Evolutionary conservation across 2,888 invertebrate genomes (phyloP).

Genomic region (Coenonympha arcania): DNA sequence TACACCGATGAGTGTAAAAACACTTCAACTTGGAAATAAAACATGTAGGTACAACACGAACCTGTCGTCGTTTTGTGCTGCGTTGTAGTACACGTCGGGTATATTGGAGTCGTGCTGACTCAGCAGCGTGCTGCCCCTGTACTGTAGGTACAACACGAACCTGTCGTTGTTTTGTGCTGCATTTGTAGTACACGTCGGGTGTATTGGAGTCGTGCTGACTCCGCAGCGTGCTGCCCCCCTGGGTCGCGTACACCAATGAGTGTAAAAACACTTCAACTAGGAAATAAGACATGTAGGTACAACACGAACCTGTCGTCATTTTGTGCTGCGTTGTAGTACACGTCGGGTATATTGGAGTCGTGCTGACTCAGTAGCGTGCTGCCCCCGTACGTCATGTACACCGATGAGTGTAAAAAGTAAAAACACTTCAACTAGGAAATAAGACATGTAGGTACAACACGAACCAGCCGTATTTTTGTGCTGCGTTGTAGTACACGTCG

Average conservation of each 20-base stretch:
- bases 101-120: slow-evolving; percentile 65
- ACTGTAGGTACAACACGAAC: no score
- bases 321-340: neutral
- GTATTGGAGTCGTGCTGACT: slow-evolving; percentile 64
- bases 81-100: slow-evolving; percentile 65
- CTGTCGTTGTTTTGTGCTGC: slow-evolving; percentile 58
- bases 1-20: no score
- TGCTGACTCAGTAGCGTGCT: no score
- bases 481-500: slow-evolving; percentile 64
- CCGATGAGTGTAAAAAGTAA: no score
- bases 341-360: no score
- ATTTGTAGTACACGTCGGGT: slow-evolving; percentile 65
- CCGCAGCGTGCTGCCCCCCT: slow-evolving; percentile 63
- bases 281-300: neutral
- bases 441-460: no score
- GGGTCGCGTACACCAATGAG: slow-evolving; percentile 59
- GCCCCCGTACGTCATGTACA: no score
- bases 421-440: no score
- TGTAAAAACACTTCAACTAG: no score
- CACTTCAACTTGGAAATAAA: no score
- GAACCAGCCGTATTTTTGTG: slow-evolving; percentile 55
- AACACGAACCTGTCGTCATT: neutral
- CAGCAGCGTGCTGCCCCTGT: slow-evolving; percentile 63
- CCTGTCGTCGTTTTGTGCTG: slow-evolving; percentile 58
- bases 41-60: no score